Base-by-base conservation (phyloP, 2,888 invertebrate species). In the Drosophila melanosoma region DNA sequence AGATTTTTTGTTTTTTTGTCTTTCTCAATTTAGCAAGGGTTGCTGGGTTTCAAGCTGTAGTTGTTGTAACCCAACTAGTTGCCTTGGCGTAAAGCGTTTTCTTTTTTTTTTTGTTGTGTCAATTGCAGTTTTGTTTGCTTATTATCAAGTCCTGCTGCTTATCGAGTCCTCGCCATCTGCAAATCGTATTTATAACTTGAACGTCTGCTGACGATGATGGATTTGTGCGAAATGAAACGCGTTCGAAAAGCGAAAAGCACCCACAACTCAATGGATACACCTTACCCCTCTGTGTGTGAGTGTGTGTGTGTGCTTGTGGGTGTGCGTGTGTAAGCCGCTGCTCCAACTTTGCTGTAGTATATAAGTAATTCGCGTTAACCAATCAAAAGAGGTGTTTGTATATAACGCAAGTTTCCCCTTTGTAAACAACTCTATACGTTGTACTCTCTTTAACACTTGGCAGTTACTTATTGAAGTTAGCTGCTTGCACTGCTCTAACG, bases 131-230 rank as follows among this genome's bases (percentile, higher is more conserved):
- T 20, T 12, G 67, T 32, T 51, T n/a, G 29, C 32, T 58, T 32
- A 35, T 51, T 56, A 63, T 49, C 26, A 23, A 20, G 53, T 60
- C 42, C 49, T 61, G 71, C 36, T 36, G n/a, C 68, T 76, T 77
- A 76, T 81, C 81, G 49, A 48, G 48, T 45, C 52, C 59, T 65
- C 49, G 40, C 45, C 49, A 72, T 72, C 72, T 60, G 20, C 54
- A 71, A 67, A 67, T 45, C 40, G 38, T 40, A 29, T 36, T 42
- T 45, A 35, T 36, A 36, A 51, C 57, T 58, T 45, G 53, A 40
- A 72, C 85, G 83, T 81, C 84, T 74, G 82, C 45, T 89, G 84
- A 89, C 87, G 76, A 84, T 84, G 84, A 84, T 84, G 76, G 82
- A 87, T 84, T 68, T 84, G 52, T 58, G 85, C 66, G 54, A 76